Evolutionary conservation across 2,113 vertebrate genomes (phyloP), one percentile per base, ranked within the genome.

Genomic region (Trematomus loennbergii): DNA sequence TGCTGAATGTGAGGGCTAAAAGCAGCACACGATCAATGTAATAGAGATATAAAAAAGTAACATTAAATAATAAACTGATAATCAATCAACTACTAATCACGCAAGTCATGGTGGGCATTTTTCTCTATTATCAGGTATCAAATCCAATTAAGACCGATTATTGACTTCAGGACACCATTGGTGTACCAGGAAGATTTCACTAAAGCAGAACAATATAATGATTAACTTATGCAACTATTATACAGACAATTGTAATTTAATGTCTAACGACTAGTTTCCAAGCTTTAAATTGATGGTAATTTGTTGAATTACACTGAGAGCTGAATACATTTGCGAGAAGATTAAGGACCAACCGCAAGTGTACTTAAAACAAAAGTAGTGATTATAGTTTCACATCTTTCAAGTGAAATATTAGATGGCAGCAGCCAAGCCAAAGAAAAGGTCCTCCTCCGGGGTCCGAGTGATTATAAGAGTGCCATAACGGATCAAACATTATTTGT

Each of bases 391-490:
- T 76, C 50, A 86, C 82, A 78, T 91, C 87, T 84, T 88, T 83
- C 79, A 84, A 80, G 66, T 93, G 84, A 90, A 90, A 93, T 91
- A 91, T 91, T 88, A 91, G 73, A 86, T 69, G 77, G 82, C 78
- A 75, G 77, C 18, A 81, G 79, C 82, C 71, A 79, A 91, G 92
- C 90, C 90, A 93, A 92, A 91, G 82, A 83, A 89, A 92, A 93
- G 87, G 87, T 87, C 83, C 83, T 88, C 78, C 89, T 93, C 91
- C 76, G 66, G 87, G 88, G 91, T 87, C 87, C 86, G 89, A 91
- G 94, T 91, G 91, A 93, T 94, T 93, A 91, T 84, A 87, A 82
- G 83, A 86, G 81, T 85, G 88, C 86, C 90, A 90, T 91, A 92
- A 89, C 89, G 91, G 91, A 94, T 92, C 88, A 92, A 87, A 89